Conservation (phyloP, 2,113 vertebrate genomes). For the Motacilla tschutschensis region DNA sequence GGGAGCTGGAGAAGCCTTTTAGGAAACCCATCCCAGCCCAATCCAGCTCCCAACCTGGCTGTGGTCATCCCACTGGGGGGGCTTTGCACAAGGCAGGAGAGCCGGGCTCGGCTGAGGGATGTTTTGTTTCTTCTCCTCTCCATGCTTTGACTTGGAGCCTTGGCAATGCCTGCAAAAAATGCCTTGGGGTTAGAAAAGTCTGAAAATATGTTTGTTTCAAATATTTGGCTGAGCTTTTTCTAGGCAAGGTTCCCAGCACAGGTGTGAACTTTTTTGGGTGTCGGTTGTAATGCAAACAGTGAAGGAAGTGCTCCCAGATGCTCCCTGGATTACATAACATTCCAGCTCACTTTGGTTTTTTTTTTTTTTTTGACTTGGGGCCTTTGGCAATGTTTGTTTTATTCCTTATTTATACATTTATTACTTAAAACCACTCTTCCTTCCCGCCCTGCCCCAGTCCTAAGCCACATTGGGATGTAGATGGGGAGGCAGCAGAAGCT, state of each 20-base stretch:
- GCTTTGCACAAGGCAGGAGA: not conserved
- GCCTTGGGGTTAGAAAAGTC: slow-evolving; percentile 70
- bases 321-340: slow-evolving; percentile 31
- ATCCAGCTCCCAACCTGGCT: not conserved
- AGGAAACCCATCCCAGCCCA: not conserved
- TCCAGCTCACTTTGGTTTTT: not conserved
- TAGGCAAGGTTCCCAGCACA: slow-evolving; percentile 74
- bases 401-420: slow-evolving; percentile 8
- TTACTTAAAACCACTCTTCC: not conserved
- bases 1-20: not conserved
- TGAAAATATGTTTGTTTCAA: slow-evolving; percentile 73
- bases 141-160: slow-evolving; percentile 46
- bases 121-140: slow-evolving; percentile 53
- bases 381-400: slow-evolving; percentile 38
- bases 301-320: slow-evolving; percentile 58
- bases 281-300: slow-evolving; percentile 64
- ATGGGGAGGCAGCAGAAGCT: not conserved
- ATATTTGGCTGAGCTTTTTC: slow-evolving; percentile 64
- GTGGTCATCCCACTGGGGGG: not conserved
- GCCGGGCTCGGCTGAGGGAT: not conserved
- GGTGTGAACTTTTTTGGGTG: slow-evolving; percentile 77
- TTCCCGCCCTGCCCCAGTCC: not conserved
- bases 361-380: not conserved
- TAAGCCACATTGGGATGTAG: not conserved
- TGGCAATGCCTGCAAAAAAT: slow-evolving; percentile 48